These are phyloP conservation scores for Gisinianus flammeolus DNA, from an alignment of 2,888 invertebrate species.

Conservation along the genomic window DNA sequence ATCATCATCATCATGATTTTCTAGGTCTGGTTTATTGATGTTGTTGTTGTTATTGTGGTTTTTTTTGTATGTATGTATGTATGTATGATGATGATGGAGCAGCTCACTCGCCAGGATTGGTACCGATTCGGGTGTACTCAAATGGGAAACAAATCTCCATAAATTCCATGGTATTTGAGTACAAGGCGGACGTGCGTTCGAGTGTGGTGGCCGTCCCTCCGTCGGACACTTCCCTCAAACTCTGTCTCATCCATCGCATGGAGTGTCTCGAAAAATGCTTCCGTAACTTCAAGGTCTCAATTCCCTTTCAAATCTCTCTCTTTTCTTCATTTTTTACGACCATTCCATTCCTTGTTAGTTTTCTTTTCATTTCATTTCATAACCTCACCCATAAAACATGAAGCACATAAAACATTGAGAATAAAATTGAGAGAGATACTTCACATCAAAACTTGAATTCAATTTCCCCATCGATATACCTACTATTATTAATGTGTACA, in stretches of 20 bases:
- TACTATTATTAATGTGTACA: no score
- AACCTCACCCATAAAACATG: background rate
- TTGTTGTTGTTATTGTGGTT: background rate
- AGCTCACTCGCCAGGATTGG: slow-evolving; percentile 59
- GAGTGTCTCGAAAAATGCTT: slow-evolving; percentile 59
- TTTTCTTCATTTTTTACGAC: slow-evolving; percentile 36
- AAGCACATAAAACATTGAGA: no score
- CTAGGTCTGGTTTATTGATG: no score
- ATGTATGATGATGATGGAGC: no score
- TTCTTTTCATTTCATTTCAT: slow-evolving; percentile 17
- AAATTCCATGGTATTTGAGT: slow-evolving; percentile 59
- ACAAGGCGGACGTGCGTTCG: slow-evolving; percentile 58
- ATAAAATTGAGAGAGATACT: no score
- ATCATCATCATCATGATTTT: no score
- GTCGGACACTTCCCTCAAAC: slow-evolving; percentile 58
- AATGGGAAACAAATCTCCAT: slow-evolving; percentile 59
- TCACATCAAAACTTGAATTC: no score
- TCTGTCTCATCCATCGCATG: slow-evolving; percentile 59
- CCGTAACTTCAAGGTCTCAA: slow-evolving; percentile 58
- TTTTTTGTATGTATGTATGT: slow-evolving; percentile 29
- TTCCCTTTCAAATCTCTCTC: background rate
- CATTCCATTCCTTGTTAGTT: slow-evolving; percentile 6
- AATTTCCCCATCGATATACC: no score
- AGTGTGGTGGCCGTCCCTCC: slow-evolving; percentile 58
- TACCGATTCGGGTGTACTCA: slow-evolving; percentile 58